Conservation (phyloP, 2,113 vertebrate genomes). For the Aix galericulata region DNA sequence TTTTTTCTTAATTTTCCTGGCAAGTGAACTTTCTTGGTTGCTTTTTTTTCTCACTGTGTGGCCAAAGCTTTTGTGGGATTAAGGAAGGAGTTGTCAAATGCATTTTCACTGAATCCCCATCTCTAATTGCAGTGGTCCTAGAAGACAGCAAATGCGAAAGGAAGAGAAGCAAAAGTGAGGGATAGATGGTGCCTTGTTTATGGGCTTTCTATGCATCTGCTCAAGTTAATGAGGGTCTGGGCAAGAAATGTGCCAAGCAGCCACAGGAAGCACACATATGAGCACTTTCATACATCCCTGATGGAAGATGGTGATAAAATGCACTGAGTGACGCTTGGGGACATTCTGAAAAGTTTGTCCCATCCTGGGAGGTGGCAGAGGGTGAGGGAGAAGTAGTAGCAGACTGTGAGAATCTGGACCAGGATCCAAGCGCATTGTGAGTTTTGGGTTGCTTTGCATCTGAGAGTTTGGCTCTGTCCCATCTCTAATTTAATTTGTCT, state of each 20-base stretch:
- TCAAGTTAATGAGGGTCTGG: conserved; percentile 20
- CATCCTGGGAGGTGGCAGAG: background rate
- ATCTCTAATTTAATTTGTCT: conserved; percentile 53
- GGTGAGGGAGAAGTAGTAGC: background rate
- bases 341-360: conserved; percentile 4
- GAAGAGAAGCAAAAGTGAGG: background rate
- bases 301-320: background rate
- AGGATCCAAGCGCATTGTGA: background rate
- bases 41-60: background rate
- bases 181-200: background rate
- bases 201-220: background rate
- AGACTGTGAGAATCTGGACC: conserved; percentile 45
- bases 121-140: background rate
- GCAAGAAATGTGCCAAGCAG: background rate
- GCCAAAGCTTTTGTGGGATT: background rate
- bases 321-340: background rate
- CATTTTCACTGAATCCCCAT: background rate
- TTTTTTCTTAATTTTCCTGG: background rate
- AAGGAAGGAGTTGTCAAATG: background rate
- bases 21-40: background rate
- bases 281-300: background rate
- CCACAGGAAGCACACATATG: background rate
- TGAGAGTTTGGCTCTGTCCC: conserved; percentile 41
- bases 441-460: conserved; percentile 1
- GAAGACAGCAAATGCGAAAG: background rate